A percentile compares a stretch with the other conserved stretches of the same genome.
phyloP scores from a whole-genome alignment of 2,888 invertebrate species.

The Conops quadrifasciatus region DNA sequence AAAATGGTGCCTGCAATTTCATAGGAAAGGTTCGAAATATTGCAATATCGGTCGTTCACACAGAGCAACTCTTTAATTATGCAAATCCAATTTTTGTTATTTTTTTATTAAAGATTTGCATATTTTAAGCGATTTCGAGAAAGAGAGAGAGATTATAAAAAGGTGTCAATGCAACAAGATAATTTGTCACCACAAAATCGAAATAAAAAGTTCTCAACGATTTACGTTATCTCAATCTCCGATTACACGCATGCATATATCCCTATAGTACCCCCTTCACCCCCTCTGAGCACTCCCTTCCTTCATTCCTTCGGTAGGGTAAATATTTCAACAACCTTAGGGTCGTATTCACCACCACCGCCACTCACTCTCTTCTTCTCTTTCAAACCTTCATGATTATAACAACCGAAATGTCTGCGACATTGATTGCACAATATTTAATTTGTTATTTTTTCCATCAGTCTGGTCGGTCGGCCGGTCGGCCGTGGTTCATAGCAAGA shows the following conservation, averaged over 20 bases:
- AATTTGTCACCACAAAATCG: constrained; percentile 16
- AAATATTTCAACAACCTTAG: neutral
- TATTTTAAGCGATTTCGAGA: no score
- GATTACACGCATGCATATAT: neutral
- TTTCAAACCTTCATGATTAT: neutral
- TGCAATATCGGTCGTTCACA: no score
- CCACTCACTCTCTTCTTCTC: neutral
- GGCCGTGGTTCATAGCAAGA: neutral
- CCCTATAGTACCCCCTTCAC: no score
- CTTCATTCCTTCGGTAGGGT: no score
- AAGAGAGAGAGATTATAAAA: neutral
- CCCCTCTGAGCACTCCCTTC: no score
- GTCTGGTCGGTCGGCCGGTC: neutral
- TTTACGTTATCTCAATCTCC: neutral
- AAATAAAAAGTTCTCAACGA: no score
- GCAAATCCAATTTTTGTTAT: no score
- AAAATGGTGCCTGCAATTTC: no score
- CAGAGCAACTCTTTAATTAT: no score
- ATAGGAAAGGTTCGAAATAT: no score
- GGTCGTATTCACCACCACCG: no score
- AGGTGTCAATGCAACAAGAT: neutral
- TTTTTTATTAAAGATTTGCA: no score
- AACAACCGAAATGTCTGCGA: constrained; percentile 14
- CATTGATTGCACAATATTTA: constrained; percentile 21
- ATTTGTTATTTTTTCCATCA: constrained; percentile 25